These are phyloP conservation scores for Psittacula cyanocephala DNA, from an alignment of 2,113 vertebrate species.

Conservation along the genomic window DNA sequence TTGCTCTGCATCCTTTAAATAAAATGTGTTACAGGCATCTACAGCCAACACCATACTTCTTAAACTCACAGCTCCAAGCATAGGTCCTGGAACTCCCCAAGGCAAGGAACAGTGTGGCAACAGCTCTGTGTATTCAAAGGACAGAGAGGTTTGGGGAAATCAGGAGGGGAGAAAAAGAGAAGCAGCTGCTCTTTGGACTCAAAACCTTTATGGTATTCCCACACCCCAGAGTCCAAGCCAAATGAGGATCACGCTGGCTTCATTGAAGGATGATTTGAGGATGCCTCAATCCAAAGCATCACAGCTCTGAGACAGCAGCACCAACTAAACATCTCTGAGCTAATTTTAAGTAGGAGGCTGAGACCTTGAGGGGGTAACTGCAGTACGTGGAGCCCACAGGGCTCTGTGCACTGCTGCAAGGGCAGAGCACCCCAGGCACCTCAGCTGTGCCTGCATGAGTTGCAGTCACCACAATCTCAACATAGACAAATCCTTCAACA, in stretches of 20 bases:
- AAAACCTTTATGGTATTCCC: background rate
- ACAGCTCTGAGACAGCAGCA: background rate
- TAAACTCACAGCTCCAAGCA: background rate
- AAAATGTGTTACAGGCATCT: background rate
- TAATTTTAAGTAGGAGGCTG: background rate
- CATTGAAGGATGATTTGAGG: background rate
- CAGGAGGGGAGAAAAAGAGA: background rate
- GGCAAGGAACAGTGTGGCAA: background rate
- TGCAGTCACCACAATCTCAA: rapidly evolving
- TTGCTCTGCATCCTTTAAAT: background rate
- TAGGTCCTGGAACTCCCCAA: background rate
- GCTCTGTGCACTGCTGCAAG: rapidly evolving
- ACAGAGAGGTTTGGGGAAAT: background rate
- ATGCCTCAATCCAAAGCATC: background rate
- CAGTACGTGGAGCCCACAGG: rapidly evolving
- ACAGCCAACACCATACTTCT: rapidly evolving
- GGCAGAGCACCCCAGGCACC: background rate
- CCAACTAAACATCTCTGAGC: rapidly evolving
- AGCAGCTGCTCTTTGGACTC: background rate
- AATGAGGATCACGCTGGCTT: rapidly evolving
- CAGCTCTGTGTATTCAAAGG: background rate
- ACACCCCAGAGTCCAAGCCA: background rate
- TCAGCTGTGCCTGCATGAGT: background rate
- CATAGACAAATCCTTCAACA: background rate
- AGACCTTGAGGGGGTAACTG: background rate